Base-by-base conservation (phyloP, 2,797 vertebrate species). In the Anguilla anguilla region DNA sequence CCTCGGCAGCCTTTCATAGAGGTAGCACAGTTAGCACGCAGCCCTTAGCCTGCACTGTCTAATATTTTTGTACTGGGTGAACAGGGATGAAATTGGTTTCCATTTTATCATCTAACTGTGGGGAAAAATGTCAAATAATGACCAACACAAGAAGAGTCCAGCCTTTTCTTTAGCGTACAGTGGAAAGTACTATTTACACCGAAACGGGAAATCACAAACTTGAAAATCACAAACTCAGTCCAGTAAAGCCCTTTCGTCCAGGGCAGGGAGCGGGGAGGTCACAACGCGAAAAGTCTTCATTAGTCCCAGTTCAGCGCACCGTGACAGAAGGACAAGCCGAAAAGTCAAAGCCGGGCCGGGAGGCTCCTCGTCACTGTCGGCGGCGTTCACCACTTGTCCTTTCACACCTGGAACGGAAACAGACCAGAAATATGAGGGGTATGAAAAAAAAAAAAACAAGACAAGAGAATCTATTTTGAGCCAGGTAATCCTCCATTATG, bases 351-450 rank as follows among this genome's bases (percentile, higher is more conserved):
- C 25, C 10, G 43, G 82, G 51, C 82, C 49, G 7, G n/a, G n/a
- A 25, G 13, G 28, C 25, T 6, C 43, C 28, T 69, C 51, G 15
- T 72, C 81, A 22, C 77, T 1, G 39, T 49, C 59, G 22, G 39
- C 64, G 7, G 39, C 25, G 51, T 28, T 43, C 46, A 57, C n/a
- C 43, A 59, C 69, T 69, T 79, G 57, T 87, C 28, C 86, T 39
- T 39, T 53, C 49, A 69, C 25, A 39, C 82, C 86, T 87, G 82
- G 11, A 87, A 57, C 1, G 74, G 46, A 87, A 84, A 64, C 19
- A 84, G 43, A 87, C 19, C 82, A 84, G 79, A 55, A 87, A 25
- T n/a, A 28, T 51, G 53, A 83, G 85, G 43, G 85, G 5, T 49
- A 84, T 25, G 3, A 17, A 19, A 57, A 85, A 46, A 4, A 85